Conservation (phyloP, 2,888 invertebrate genomes). For the Timema cristinae region DNA sequence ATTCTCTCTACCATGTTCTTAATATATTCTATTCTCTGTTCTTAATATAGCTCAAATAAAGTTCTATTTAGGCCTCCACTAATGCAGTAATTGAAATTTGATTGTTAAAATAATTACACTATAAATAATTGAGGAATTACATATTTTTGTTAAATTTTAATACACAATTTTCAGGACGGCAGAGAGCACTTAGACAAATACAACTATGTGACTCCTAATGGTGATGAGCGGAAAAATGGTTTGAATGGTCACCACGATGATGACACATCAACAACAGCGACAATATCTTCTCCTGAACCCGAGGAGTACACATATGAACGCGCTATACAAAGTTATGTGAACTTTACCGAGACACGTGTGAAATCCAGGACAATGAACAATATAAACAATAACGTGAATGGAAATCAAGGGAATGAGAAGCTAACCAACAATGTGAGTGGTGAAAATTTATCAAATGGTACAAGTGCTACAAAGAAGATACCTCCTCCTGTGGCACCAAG, state of each 20-base stretch:
- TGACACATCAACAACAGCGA: constrained; percentile 64
- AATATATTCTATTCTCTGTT: too few relatives aligned
- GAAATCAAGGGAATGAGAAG: constrained; percentile 39
- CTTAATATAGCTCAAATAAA: too few relatives aligned
- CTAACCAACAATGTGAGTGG: neutral
- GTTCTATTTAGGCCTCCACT: too few relatives aligned
- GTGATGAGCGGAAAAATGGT: constrained; percentile 17
- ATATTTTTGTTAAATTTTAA: too few relatives aligned
- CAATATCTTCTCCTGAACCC: constrained; percentile 36
- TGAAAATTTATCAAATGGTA: constrained; percentile 22
- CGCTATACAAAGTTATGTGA: constrained; percentile 81
- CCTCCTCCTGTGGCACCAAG: constrained; percentile 35
- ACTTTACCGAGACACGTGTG: constrained; percentile 55
- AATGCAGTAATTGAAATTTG: too few relatives aligned
- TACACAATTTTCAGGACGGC: neutral
- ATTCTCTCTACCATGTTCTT: too few relatives aligned
- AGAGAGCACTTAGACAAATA: constrained; percentile 3
- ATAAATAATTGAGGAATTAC: too few relatives aligned
- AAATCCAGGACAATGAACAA: constrained; percentile 51
- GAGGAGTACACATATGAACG: constrained; percentile 83
- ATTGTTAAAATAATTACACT: too few relatives aligned
- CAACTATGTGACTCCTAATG: constrained; percentile 21
- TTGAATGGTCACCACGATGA: constrained; percentile 38
- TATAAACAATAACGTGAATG: constrained; percentile 46
- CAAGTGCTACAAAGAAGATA: constrained; percentile 24